Base-by-base conservation (phyloP, 2,888 invertebrate species). In the Agrilus mali region DNA sequence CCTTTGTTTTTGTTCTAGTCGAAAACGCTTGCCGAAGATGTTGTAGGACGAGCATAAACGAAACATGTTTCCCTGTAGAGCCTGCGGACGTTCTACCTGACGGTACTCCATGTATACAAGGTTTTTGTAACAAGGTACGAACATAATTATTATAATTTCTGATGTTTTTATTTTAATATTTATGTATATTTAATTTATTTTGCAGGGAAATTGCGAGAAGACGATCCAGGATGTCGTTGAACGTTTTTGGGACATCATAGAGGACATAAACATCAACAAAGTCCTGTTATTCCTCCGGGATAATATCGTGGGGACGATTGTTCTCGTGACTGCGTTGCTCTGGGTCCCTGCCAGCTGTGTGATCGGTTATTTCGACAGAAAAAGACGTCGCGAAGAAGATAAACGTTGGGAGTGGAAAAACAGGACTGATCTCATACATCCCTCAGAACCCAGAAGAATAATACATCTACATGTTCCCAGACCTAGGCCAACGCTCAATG, bases 191-290 rank as follows among this genome's bases (percentile, higher is more conserved):
- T 8, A 20, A 36, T 27, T 2, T 31, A n/a, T 31, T 14, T 62
- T 66, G 5, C 64, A 94, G 89, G 95, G 95, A 7, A 76, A 85
- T 20, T 96, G 95, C 60, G 89, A 93, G 65, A 92, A 93, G 67
- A 90, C 92, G 0, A 86, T 90, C 47, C 90, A 92, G 63, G 94
- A 95, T 61, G 89, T 95, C 17, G 92, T 95, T 8, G 92, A 94
- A 65, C 77, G 95, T 27, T 90, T 96, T 67, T 96, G 95, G 93
- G 90, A 93, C 63, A 93, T 96, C 40, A 94, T 96, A 48, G 94
- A 95, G 67, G 92, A 94, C 59, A 92, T 94, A 45, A 92, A 92
- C 66, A 92, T 93, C 46, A 93, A 90, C 64, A 88, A 89, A 61
- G 88, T 92, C 54, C 73, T 92, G 55, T 75, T 87, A 41, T 92